Conservation (phyloP, 2,888 invertebrate species). For the Mythimna lalbum region DNA sequence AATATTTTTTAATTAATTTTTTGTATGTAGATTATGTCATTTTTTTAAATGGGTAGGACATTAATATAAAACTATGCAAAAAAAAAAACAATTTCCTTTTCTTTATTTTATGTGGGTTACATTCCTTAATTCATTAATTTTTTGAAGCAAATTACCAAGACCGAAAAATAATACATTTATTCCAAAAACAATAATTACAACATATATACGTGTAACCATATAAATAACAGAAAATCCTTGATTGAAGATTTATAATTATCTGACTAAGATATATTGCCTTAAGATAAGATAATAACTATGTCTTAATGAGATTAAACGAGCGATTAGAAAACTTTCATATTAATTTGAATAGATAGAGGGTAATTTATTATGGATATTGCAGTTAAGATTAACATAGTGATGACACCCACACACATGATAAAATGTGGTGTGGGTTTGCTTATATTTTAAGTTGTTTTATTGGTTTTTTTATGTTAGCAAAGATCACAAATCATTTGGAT, state of each 20-base stretch:
- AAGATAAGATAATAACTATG: constrained; percentile 42
- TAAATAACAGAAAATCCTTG: constrained; percentile 31
- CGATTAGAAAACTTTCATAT: constrained; percentile 59
- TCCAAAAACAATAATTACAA: background rate
- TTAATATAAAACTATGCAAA: constrained; percentile 31
- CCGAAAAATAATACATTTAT: constrained; percentile 13
- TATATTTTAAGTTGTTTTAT: background rate
- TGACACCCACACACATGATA: constrained; percentile 26
- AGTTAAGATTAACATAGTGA: constrained; percentile 45
- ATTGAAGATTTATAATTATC: constrained; percentile 37
- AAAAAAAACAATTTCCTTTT: constrained; percentile 13
- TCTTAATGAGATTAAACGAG: constrained; percentile 50
- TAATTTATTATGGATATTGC: constrained; percentile 49
- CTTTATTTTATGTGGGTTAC: constrained; percentile 1
- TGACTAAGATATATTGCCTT: constrained; percentile 29
- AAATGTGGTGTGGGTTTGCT: constrained; percentile 11
- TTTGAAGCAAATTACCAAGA: background rate
- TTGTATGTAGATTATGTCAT: constrained; percentile 28
- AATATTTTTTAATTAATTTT: no score
- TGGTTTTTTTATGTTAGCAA: background rate
- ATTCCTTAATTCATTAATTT: background rate
- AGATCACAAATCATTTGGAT: constrained; percentile 1
- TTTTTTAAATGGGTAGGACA: constrained; percentile 8
- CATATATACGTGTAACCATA: constrained; percentile 12
- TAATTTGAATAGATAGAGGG: constrained; percentile 56